Conservation (phyloP, 1,140 invertebrate species). For the Drosophila insularis region DNA sequence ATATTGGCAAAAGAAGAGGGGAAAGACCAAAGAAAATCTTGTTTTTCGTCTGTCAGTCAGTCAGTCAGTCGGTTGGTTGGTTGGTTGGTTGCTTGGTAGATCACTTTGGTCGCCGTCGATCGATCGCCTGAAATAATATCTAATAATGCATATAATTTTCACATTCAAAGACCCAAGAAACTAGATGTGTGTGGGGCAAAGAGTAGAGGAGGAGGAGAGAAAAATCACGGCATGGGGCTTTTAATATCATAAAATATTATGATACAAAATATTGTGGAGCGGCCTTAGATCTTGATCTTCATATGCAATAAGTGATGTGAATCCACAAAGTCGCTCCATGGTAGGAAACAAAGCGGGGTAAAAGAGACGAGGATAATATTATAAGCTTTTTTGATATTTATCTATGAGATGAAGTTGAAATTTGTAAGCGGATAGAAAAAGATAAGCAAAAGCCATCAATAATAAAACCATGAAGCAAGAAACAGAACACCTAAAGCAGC, state of each 20-base stretch:
- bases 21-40: conserved; percentile 22
- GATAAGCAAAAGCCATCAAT: conserved; percentile 10
- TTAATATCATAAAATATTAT: conserved; percentile 70
- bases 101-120: conserved; percentile 2
- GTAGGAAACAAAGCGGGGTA: too few relatives aligned
- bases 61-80: too few relatives aligned
- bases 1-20: not conserved
- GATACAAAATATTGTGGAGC: conserved; percentile 68
- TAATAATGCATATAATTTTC: conserved; percentile 80
- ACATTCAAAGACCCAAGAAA: conserved; percentile 43
- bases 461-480: not conserved
- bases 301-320: conserved; percentile 38
- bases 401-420: conserved; percentile 5
- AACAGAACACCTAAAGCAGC: not conserved
- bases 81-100: conserved; percentile 4
- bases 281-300: conserved; percentile 35
- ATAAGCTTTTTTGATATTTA: not conserved
- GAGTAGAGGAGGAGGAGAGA: conserved; percentile 19
- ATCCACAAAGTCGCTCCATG: not conserved
- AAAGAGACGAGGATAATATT: not conserved
- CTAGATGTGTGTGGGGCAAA: not conserved
- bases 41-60: conserved; percentile 8
- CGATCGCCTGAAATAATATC: conserved; percentile 69
- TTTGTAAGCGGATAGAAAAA: conserved; percentile 4
- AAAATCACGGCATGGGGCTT: conserved; percentile 48